Conservation (phyloP, 2,797 vertebrate genomes). For the Petrocephalus schoutedeni region DNA sequence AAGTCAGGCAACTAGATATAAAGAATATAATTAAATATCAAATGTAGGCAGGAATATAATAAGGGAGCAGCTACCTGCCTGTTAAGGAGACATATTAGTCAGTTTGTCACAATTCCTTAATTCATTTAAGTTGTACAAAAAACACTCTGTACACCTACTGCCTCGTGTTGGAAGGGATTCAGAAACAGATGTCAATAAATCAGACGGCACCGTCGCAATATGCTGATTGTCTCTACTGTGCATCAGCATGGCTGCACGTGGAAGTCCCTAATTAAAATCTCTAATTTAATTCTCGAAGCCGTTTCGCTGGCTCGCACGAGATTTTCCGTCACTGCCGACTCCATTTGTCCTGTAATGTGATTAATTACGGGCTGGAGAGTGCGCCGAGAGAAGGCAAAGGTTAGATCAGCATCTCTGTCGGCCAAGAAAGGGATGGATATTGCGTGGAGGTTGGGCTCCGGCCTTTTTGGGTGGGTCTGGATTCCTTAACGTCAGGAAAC, state of each 20-base stretch:
- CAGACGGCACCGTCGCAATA: slow-evolving; percentile 38
- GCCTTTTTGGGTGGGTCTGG: not conserved
- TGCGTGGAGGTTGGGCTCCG: too few relatives aligned
- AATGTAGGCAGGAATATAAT: not conserved
- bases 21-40: not conserved
- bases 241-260: slow-evolving; percentile 51
- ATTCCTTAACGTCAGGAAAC: slow-evolving; percentile 70
- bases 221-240: slow-evolving; percentile 51
- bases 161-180: not conserved
- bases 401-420: not conserved
- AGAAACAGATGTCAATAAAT: slow-evolving; percentile 2
- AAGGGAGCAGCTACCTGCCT: not conserved
- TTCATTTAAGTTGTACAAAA: not conserved
- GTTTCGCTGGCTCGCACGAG: slow-evolving; percentile 69
- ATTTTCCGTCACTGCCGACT: slow-evolving; percentile 68
- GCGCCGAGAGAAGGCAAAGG: slow-evolving; percentile 35
- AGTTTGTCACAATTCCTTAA: slow-evolving; percentile 19
- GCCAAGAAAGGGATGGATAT: not conserved
- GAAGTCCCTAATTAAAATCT: slow-evolving; percentile 68
- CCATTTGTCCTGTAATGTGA: slow-evolving; percentile 62
- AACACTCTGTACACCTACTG: not conserved
- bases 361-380: slow-evolving; percentile 56
- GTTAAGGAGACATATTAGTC: not conserved
- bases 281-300: slow-evolving; percentile 68
- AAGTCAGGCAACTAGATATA: not conserved